These are phyloP conservation scores for Leptinotarsa juncta DNA, from an alignment of 2,888 invertebrate genomes.

Conservation along the genomic window DNA sequence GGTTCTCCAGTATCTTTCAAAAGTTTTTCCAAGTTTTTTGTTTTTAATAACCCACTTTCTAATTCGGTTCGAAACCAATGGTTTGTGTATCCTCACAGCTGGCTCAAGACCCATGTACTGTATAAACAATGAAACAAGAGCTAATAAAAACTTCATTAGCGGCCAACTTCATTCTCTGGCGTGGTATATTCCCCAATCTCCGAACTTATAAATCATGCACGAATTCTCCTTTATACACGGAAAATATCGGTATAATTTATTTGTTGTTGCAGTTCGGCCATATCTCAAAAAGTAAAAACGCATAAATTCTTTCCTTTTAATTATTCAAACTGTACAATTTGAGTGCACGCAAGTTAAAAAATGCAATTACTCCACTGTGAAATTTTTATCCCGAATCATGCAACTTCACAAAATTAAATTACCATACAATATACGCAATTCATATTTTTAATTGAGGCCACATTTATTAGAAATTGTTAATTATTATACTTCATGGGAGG, in stretches of 20 bases:
- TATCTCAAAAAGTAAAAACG: slow-evolving; percentile 55
- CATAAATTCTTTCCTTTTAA: slow-evolving; percentile 59
- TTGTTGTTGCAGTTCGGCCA: slow-evolving; percentile 50
- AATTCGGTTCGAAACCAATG: too few species aligned
- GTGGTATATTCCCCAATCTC: slow-evolving; percentile 14
- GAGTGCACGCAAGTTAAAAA: slow-evolving; percentile 59
- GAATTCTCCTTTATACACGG: slow-evolving; percentile 25
- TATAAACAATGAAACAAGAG: too few species aligned
- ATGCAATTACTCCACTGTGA: slow-evolving; percentile 47
- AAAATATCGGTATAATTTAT: slow-evolving; percentile 53
- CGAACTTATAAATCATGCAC: slow-evolving; percentile 23
- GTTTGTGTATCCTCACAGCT: too few species aligned
- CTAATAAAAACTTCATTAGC: not conserved
- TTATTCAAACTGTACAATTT: slow-evolving; percentile 59
- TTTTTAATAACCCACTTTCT: too few species aligned
- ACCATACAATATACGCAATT: slow-evolving; percentile 36
- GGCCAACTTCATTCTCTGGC: not conserved
- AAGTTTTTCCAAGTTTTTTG: too few species aligned
- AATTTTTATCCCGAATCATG: slow-evolving; percentile 41
- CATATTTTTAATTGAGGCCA: slow-evolving; percentile 24
- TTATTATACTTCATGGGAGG: slow-evolving; percentile 16
- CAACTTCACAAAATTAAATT: slow-evolving; percentile 41
- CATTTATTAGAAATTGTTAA: slow-evolving; percentile 23
- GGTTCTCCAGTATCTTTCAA: too few species aligned
- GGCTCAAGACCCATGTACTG: too few species aligned